Evolutionary conservation across 2,113 vertebrate genomes (phyloP).

Genomic region (Oreocharis arfaki): DNA sequence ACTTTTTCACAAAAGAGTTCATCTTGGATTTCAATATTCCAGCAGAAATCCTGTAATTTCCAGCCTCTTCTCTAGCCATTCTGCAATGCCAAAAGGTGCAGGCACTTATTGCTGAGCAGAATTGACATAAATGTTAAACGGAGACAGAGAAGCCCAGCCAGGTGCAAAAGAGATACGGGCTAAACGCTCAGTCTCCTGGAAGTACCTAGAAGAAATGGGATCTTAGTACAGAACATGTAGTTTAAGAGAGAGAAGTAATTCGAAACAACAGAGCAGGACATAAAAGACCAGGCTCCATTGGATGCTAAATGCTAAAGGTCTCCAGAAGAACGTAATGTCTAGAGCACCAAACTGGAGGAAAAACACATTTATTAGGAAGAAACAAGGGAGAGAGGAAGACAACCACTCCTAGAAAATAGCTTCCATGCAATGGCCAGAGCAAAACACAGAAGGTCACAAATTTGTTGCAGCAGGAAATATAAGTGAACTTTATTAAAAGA

Average conservation of each 20-base stretch:
- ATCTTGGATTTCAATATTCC: neutral
- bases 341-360: neutral
- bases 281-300: neutral
- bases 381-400: neutral
- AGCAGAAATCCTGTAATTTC: neutral
- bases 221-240: neutral
- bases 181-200: neutral
- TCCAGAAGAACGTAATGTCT: neutral
- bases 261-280: neutral
- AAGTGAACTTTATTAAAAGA: conserved; percentile 13
- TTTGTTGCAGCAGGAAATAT: neutral
- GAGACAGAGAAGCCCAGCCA: neutral
- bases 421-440: neutral
- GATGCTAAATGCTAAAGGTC: neutral
- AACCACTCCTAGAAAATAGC: neutral
- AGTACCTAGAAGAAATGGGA: neutral
- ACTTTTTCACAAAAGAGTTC: neutral
- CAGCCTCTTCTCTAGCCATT: neutral
- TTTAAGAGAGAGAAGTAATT: neutral
- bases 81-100: neutral
- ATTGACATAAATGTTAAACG: neutral
- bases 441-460: neutral
- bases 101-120: neutral
- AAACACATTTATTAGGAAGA: neutral
- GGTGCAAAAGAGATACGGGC: neutral